These are phyloP conservation scores for Drosophila mayaguana DNA, from an alignment of 2,888 invertebrate species.

Conservation along the genomic window DNA sequence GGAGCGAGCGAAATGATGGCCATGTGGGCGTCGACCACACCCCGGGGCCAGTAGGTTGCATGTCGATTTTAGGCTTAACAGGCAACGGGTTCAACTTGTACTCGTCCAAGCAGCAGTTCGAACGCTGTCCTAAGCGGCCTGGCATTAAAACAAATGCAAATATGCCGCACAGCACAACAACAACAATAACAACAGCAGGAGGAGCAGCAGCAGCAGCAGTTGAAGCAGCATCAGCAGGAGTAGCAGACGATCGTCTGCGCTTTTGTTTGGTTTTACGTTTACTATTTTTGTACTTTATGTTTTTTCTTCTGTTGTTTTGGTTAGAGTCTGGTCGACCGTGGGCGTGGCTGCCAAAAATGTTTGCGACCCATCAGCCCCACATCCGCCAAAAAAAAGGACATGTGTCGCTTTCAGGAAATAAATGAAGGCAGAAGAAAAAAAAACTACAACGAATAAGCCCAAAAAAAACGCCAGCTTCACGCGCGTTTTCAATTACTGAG, in stretches of 20 bases:
- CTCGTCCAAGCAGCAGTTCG: slow-evolving; percentile 14
- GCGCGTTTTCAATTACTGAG: slow-evolving; percentile 48
- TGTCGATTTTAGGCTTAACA: slow-evolving; percentile 78
- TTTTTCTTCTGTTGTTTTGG: background rate
- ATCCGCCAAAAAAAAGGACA: slow-evolving; percentile 23
- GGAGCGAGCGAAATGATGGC: slow-evolving; percentile 4
- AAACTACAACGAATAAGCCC: background rate
- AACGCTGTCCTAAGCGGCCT: slow-evolving; percentile 52
- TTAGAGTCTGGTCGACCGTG: background rate
- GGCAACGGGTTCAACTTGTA: slow-evolving; percentile 63
- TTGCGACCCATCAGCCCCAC: slow-evolving; percentile 27
- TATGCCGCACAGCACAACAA: slow-evolving; percentile 59
- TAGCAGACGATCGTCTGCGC: slow-evolving; percentile 52
- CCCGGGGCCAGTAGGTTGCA: slow-evolving; percentile 66
- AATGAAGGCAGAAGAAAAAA: slow-evolving; percentile 8
- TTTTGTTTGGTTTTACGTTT: slow-evolving; percentile 51
- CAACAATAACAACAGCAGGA: slow-evolving; percentile 31
- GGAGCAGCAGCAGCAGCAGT: slow-evolving; percentile 24
- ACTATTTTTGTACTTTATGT: slow-evolving; percentile 3
- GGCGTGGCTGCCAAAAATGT: slow-evolving; percentile 49
- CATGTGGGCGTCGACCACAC: slow-evolving; percentile 59
- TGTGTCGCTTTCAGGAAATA: slow-evolving; percentile 48
- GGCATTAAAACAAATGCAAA: slow-evolving; percentile 75
- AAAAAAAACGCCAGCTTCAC: slow-evolving; percentile 40
- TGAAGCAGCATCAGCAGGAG: slow-evolving; percentile 29